Percentiles rank a stretch among this genome's conserved stretches.
These are phyloP conservation scores for Ophion costatus DNA, from an alignment of 2,888 invertebrate species.

Conservation along the genomic window DNA sequence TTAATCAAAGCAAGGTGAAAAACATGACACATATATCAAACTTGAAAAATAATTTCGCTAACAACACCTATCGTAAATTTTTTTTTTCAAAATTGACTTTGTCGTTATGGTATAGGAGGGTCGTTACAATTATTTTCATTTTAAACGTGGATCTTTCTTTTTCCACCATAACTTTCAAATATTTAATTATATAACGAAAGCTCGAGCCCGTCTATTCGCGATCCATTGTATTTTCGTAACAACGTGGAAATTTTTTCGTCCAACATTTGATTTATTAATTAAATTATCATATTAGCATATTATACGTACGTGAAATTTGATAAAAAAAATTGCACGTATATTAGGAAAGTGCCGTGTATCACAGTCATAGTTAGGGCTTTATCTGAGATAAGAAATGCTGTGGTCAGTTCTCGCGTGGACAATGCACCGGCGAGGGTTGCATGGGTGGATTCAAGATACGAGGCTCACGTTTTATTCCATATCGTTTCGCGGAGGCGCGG, in stretches of 20 bases:
- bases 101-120: too few species aligned
- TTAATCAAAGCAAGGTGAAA: too few species aligned
- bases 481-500: slow-evolving; percentile 60
- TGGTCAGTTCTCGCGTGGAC: slow-evolving; percentile 22
- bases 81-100: too few species aligned
- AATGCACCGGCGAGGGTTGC: background rate
- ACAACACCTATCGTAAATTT: too few species aligned
- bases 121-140: too few species aligned
- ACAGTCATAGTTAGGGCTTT: slow-evolving; percentile 22
- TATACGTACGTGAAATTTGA: background rate
- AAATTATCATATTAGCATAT: too few species aligned
- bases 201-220: background rate
- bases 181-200: background rate
- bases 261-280: background rate
- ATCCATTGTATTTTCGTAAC: background rate
- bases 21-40: too few species aligned
- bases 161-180: background rate
- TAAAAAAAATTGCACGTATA: background rate
- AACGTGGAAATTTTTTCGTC: background rate
- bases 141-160: too few species aligned
- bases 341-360: slow-evolving; percentile 1
- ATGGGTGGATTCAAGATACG: slow-evolving; percentile 24
- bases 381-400: slow-evolving; percentile 21
- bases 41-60: too few species aligned
- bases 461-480: slow-evolving; percentile 37